These are phyloP conservation scores for Nymphicus hollandicus DNA, from an alignment of 2,113 vertebrate genomes.

Conservation along the genomic window DNA sequence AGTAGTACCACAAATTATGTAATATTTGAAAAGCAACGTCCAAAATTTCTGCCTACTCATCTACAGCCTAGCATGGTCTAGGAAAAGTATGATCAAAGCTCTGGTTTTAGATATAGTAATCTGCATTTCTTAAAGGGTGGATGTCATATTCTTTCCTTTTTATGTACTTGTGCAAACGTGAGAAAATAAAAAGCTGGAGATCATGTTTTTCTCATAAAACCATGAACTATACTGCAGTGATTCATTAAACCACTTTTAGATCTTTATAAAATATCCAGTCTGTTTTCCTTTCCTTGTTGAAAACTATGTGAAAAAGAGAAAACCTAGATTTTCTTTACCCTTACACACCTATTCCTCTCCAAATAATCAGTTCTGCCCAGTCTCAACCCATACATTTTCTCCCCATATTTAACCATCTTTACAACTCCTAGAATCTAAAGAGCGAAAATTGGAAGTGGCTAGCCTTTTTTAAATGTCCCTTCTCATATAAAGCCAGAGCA, in stretches of 20 bases:
- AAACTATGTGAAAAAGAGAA: background rate
- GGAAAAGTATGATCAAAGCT: background rate
- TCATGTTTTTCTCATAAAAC: background rate
- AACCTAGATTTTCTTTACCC: background rate
- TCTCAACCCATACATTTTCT: background rate
- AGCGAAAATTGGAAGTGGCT: background rate
- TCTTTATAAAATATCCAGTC: background rate
- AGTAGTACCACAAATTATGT: background rate
- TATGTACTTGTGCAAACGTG: background rate
- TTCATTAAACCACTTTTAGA: background rate
- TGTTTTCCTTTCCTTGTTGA: background rate
- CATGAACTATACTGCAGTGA: background rate
- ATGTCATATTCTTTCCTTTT: background rate
- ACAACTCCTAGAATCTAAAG: background rate
- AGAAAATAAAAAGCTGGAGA: background rate
- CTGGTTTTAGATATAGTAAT: background rate
- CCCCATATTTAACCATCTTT: background rate
- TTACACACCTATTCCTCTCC: background rate
- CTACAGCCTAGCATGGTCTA: background rate
- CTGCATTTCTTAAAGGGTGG: background rate
- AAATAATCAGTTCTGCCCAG: background rate
- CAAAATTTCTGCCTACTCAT: background rate
- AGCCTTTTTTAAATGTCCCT: background rate
- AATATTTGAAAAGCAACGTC: background rate
- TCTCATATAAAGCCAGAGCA: background rate